Evolutionary conservation across 2,113 vertebrate species (phyloP).

Genomic region (Fregetta grallaria): DNA sequence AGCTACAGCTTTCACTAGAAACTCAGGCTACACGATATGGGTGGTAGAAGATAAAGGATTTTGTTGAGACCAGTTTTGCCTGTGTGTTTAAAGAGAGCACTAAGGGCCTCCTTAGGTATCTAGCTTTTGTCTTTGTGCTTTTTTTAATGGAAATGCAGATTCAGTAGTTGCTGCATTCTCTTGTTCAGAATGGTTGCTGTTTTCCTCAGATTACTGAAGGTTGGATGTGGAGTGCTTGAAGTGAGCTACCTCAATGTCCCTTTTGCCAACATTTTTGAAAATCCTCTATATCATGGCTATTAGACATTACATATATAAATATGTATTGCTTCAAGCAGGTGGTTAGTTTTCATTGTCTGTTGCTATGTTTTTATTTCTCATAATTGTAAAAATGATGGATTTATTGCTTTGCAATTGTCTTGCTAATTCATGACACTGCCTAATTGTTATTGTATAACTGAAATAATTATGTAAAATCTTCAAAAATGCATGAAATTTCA

Average conservation of each 20-base stretch:
- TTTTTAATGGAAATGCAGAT: neutral
- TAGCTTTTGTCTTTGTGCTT: neutral
- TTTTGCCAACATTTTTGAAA: neutral
- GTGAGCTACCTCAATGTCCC: neutral
- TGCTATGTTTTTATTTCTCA: neutral
- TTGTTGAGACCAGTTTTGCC: neutral
- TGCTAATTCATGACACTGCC: neutral
- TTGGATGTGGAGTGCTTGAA: neutral
- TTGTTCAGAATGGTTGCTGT: neutral
- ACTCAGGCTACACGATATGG: accelerated
- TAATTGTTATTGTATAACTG: neutral
- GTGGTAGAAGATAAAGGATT: neutral
- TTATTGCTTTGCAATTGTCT: neutral
- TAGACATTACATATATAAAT: neutral
- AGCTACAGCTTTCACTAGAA: neutral
- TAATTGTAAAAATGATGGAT: neutral
- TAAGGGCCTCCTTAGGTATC: neutral
- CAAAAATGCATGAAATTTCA: neutral
- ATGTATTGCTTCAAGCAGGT: neutral
- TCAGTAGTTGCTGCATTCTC: neutral
- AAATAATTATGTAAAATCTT: neutral
- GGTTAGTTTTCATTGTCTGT: neutral
- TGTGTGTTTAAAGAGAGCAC: neutral
- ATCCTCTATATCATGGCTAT: neutral
- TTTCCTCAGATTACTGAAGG: neutral